Base-by-base conservation (phyloP, 2,888 invertebrate genomes). In the Enoplolaimus lenunculus region DNA sequence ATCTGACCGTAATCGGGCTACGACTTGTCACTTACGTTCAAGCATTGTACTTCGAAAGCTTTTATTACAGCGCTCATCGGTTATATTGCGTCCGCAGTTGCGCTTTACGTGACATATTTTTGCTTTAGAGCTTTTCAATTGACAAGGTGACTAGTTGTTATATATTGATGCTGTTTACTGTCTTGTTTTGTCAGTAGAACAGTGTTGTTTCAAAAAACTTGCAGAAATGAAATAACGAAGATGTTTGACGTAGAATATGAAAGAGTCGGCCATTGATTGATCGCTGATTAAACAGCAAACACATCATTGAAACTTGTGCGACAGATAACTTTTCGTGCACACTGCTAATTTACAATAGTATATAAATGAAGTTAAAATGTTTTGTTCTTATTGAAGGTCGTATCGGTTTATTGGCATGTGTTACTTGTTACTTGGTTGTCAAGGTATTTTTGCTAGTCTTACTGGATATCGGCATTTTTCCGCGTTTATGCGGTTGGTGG, bases 401-500 rank as follows among this genome's bases (percentile, higher is more conserved):
- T 76, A 76, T 67, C 75, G 76, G 2, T 70, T 75, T 26, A 68
- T 95, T 60, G 97, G 95, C 2, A 86, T 97, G 74, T 80, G 80
- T 74, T 83, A 82, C 75, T n/a, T n/a, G n/a, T n/a, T n/a, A n/a
- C n/a, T 78, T 84, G 60, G 82, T 83, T 35, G 81, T 84, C 71
- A 84, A 90, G 82, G 95, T 97, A 2, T 94, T 94, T 0, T 84
- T 98, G 73, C 84, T 98, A 33, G 91, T 94, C 1, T 93, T 97
- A 57, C 90, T 95, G 33, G 98, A 98, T 85, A 93, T 98, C 73
- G 95, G 97, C 1, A 89, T 97, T 0, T 87, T 98, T 76, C 98
- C 98, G 0, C 84, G 97, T 2, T 89, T 97, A 28, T 97, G 95
- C 79, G 98, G 98, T 7, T 97, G 95, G 93, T 98, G 98, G 97